A percentile compares a stretch with the other conserved stretches of the same genome.
phyloP scores from a whole-genome alignment of 2,113 vertebrate species.

The Casuarius casuarius region DNA sequence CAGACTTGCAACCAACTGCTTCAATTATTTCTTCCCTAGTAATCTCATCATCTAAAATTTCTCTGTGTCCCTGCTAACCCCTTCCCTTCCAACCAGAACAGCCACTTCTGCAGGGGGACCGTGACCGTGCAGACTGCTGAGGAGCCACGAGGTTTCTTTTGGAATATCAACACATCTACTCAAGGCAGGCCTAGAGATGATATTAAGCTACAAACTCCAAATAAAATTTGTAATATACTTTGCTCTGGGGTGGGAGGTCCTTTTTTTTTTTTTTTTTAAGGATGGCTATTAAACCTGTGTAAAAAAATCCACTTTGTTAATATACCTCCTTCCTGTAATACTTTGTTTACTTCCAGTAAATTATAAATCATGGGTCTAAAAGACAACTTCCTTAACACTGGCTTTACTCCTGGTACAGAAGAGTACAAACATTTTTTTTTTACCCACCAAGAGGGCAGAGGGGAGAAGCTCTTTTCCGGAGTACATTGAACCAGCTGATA shows the following conservation, averaged over 20 bases:
- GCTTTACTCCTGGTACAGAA: background rate
- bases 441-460: background rate
- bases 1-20: background rate
- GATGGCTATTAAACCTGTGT: background rate
- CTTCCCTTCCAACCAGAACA: background rate
- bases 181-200: fast-evolving
- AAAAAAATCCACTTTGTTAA: background rate
- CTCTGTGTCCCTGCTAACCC: background rate
- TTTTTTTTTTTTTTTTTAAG: background rate
- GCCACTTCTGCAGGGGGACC: background rate
- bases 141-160: background rate
- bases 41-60: background rate
- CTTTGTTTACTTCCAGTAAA: background rate
- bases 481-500: background rate
- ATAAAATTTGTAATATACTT: background rate
- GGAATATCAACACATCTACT: background rate
- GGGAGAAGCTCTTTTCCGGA: background rate
- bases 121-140: background rate
- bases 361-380: background rate
- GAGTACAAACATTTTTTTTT: background rate
- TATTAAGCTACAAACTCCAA: background rate
- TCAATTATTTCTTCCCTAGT: background rate
- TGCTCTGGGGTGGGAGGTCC: background rate
- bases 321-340: background rate
- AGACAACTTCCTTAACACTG: background rate